phyloP scores from a whole-genome alignment of 2,888 invertebrate species.

The Ormyrus nitidulus region DNA sequence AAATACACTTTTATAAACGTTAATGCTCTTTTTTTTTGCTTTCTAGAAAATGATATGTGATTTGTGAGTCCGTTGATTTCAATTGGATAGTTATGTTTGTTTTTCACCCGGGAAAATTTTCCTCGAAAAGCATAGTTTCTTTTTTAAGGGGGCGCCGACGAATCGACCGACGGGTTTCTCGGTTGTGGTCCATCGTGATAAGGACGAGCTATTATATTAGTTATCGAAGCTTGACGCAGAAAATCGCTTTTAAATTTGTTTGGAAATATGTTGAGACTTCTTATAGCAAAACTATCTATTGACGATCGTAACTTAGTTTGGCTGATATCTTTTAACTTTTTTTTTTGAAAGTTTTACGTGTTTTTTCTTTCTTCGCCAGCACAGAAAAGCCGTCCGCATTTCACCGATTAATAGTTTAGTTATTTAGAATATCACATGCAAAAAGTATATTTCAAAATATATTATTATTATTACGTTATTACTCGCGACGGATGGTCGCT shows the following conservation, averaged over 20 bases:
- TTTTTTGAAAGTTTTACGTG: not conserved
- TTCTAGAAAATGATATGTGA: constrained; percentile 53
- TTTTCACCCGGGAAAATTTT: not conserved
- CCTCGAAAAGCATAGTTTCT: constrained; percentile 18
- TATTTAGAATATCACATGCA: constrained; percentile 29
- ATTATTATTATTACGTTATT: constrained; percentile 8
- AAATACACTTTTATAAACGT: constrained; percentile 41
- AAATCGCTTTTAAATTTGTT: constrained; percentile 41
- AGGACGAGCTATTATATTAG: constrained; percentile 37
- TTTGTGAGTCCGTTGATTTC: constrained; percentile 18
- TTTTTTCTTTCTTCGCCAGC: not conserved
- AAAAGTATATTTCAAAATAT: constrained; percentile 50
- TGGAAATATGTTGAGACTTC: not conserved
- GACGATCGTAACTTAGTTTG: constrained; percentile 39
- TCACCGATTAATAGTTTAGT: constrained; percentile 8
- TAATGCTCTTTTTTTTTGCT: constrained; percentile 20
- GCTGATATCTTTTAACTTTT: not conserved
- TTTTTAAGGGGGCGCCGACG: constrained; percentile 21
- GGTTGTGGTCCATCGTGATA: constrained; percentile 45
- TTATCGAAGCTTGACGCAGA: constrained; percentile 47
- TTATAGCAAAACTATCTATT: constrained; percentile 42
- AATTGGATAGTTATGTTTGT: not conserved
- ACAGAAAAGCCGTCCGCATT: not conserved
- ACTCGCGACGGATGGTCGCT: constrained; percentile 3
- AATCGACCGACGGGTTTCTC: constrained; percentile 38